Evolutionary conservation across 2,113 vertebrate species (phyloP), one percentile per base, ranked within the genome.

Genomic region (Zosterops hypoxanthus): DNA sequence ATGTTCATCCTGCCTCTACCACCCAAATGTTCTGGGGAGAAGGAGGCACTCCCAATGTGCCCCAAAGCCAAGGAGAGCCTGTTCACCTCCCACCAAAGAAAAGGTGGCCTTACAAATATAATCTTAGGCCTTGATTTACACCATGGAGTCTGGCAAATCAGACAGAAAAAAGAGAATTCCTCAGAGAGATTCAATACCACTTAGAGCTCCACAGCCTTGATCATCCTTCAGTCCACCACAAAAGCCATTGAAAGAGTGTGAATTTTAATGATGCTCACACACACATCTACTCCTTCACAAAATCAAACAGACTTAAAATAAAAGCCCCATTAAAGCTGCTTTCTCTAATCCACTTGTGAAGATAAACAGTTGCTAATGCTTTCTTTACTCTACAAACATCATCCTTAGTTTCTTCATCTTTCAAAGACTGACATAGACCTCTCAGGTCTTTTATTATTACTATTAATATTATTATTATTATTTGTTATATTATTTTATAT

Each of bases 21-120:
- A 91, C 9, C 14, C 17, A 11, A 56, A n/a, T 0, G 0, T 25
- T 9, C 34, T 64, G 50, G 18, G 42, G 7, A 69, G 4, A 86
- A 69, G 0, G 0, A 3, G 23, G 22, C 9, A 49, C 31, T 60
- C 46, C 13, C 13, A 55, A 15, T 1, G 2, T 12, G 1, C 8
- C 16, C 39, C 33, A 49, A 46, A 82, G 29, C 9, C 34, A 46
- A 82, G 53, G 19, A 66, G 22, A 66, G 25, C 6, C 33, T 49
- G 17, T 23, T 66, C 29, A 47, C 12, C 34, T 79, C 29, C 49
- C 63, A 34, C 15, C 55, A 52, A 31, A 61, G 33, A 9, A 72
- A 79, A 31, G 12, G n/a, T 25, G 18, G 55, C 25, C 16, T 63
- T 25, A 16, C 3, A 60, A n/a, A 18, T 25, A 19, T 5, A 53